A percentile compares a stretch with the other conserved stretches of the same genome.
Evolutionary conservation across 2,113 vertebrate genomes (phyloP).

Genomic region (Plestiodon gilberti): DNA sequence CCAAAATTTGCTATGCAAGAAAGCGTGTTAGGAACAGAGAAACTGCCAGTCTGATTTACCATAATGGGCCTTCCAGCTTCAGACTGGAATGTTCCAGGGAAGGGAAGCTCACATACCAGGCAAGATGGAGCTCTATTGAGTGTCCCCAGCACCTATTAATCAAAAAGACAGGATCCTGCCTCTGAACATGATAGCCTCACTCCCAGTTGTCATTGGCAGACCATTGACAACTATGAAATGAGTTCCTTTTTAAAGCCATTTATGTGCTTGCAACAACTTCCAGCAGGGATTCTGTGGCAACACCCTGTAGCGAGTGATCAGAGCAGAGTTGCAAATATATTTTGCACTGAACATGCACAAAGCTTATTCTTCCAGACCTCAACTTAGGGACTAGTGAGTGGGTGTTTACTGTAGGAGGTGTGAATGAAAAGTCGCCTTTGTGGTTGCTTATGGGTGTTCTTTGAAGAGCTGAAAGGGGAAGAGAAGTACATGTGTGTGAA

Average conservation of each 20-base stretch:
- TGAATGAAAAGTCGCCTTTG: background rate
- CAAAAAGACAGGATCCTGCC: too few relatives aligned
- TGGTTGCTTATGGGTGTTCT: background rate
- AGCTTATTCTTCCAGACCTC: background rate
- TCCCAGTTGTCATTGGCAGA: too few relatives aligned
- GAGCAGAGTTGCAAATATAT: background rate
- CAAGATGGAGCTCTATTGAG: too few relatives aligned
- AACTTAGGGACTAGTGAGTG: background rate
- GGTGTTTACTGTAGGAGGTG: background rate
- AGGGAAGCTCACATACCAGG: too few relatives aligned
- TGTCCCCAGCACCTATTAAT: too few relatives aligned
- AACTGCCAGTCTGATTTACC: background rate
- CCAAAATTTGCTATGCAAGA: too few relatives aligned
- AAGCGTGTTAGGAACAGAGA: too few relatives aligned
- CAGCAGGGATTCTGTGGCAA: background rate
- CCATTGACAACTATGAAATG: too few relatives aligned
- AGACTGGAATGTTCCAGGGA: too few relatives aligned
- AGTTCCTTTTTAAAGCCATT: too few relatives aligned
- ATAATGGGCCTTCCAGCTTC: background rate
- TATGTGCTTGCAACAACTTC: too few relatives aligned
- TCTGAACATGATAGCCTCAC: too few relatives aligned
- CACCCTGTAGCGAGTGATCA: background rate
- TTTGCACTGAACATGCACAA: background rate
- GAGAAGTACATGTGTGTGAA: background rate
- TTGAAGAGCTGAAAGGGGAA: background rate